Percentiles rank a stretch among this genome's conserved stretches.
phyloP scores from a whole-genome alignment of 2,888 invertebrate species.

The Helleia helle region DNA sequence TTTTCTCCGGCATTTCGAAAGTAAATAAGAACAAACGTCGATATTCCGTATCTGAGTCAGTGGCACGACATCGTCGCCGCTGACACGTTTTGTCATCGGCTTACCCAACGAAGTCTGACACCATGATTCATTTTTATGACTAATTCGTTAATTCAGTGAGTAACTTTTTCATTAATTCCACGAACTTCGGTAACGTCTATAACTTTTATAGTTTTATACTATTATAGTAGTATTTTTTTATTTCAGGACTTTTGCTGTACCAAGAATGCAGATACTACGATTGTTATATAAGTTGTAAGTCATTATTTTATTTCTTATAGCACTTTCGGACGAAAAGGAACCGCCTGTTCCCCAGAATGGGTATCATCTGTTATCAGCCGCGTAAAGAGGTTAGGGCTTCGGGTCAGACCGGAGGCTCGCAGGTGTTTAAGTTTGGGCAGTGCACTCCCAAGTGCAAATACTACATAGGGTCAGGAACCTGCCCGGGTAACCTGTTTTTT shows the following conservation, averaged over 20 bases:
- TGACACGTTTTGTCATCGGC: constrained; percentile 33
- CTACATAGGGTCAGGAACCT: no score
- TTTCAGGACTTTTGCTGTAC: background rate
- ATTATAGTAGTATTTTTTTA: no score
- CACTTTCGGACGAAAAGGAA: no score
- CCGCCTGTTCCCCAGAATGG: no score
- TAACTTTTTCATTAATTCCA: background rate
- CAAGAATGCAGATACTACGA: background rate
- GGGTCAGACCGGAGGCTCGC: no score
- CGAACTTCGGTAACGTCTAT: background rate
- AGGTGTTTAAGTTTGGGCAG: no score
- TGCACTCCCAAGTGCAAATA: no score
- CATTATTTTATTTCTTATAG: background rate
- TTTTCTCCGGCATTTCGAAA: constrained; percentile 35
- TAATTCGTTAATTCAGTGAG: background rate
- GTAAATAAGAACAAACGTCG: constrained; percentile 24
- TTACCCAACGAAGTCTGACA: background rate
- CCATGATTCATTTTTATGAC: background rate
- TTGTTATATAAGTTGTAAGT: constrained; percentile 4
- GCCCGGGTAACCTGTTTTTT: no score
- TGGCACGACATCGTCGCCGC: constrained; percentile 41
- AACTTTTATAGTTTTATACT: background rate
- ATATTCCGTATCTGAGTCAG: constrained; percentile 40
- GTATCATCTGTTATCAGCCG: no score
- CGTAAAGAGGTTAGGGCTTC: no score